Base-by-base conservation (phyloP, 2,888 invertebrate species). In the Panzeria rudis region DNA sequence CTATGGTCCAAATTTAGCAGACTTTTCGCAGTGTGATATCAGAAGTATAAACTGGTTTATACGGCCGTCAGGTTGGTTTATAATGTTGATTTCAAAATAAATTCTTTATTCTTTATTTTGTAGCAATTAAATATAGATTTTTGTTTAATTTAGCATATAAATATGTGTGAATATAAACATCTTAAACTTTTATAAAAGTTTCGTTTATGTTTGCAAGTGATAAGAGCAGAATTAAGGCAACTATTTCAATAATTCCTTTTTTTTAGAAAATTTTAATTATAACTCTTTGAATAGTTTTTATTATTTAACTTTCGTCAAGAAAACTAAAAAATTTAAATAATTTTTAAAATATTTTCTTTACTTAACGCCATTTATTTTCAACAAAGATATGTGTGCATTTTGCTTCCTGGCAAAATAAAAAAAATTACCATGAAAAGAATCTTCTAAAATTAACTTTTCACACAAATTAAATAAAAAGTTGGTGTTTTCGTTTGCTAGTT, bases 401-500 rank as follows among this genome's bases (percentile, higher is more conserved):
- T 69, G 32, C 20, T 77, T 47, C n/a, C 13, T 23, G 50, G 35
- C 17, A 9, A 1, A 62, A 41, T 15, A 56, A 47, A 64, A 66
- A 32, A 23, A 41, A 13, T n/a, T 29, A n/a, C 17, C 61, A 41
- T 15, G 54, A 64, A 81, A 69, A 69, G 44, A 82, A 64, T 82
- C 78, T 85, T 75, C 29, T 56, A 41, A 85, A 78, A 82, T 85
- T 85, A 85, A 85, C 85, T 85, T 85, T 85, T 78, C 75, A 75
- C 85, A 85, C 82, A 82, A 85, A 85, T 85, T 82, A 73, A 82
- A 73, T 73, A 64, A 82, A 73, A 82, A 82, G 78, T 85, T 85
- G 47, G 62, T 78, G 73, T 85, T 61, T 61, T 52, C 73, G 68
- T 41, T 72, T 78, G 64, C 64, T 77, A 47, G 69, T 76, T 83